phyloP scores from a whole-genome alignment of 2,113 vertebrate species.

The Phasianus colchicus region DNA sequence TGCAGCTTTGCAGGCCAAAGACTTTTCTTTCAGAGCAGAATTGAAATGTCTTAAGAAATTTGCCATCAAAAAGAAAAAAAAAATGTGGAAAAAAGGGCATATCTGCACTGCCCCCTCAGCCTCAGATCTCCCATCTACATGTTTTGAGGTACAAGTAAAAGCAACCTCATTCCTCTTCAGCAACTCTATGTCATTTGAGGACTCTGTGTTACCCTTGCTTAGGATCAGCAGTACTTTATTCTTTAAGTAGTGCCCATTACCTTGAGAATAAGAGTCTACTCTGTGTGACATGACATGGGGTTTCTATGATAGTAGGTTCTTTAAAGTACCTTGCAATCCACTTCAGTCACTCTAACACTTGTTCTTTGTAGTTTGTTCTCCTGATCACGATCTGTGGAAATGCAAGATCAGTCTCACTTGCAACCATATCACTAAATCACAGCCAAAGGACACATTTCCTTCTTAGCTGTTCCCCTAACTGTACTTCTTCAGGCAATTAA shows the following conservation, averaged over 20 bases:
- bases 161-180: neutral
- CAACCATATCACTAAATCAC: constrained; percentile 42
- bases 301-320: neutral
- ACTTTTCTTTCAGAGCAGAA: neutral
- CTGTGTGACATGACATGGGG: neutral
- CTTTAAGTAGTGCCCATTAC: neutral
- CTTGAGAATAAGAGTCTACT: neutral
- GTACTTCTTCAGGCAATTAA: constrained; percentile 7
- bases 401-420: neutral
- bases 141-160: neutral
- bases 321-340: neutral
- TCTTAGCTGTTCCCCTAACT: neutral
- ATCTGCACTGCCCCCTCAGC: neutral
- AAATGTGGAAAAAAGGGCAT: neutral
- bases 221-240: neutral
- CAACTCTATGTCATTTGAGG: neutral
- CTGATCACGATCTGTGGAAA: neutral
- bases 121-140: neutral
- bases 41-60: neutral
- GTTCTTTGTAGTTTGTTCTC: neutral
- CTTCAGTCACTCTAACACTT: neutral
- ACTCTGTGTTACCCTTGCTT: neutral
- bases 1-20: neutral
- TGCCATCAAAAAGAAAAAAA: neutral
- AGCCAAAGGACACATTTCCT: neutral